Evolutionary conservation across 1,140 invertebrate genomes (phyloP), one percentile per base, ranked within the genome.

Genomic region (Pinna nobilis): DNA sequence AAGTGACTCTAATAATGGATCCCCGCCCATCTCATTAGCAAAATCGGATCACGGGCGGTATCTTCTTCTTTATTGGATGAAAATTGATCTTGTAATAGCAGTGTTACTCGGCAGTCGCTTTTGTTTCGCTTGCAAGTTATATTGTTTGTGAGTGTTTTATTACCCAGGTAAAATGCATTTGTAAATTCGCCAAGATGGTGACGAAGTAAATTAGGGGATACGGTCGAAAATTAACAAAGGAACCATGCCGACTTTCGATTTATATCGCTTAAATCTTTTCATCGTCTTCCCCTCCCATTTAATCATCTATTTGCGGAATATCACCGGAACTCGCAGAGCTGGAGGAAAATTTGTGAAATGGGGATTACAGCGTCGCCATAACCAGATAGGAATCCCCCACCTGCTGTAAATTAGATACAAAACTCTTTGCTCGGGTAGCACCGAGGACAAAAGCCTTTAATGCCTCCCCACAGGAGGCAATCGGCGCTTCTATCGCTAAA

Each of bases 201-300:
- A 57, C 32, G 68, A 33, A 47, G 47, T 39, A 70, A 63, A 70
- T 70, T 70, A 70, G 68, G 68, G 68, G 47, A 60, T 60, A 70
- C 53, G 57, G 49, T 41, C 37, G 57, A 70, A 70, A 70, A 70
- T 23, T 61, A 44, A 57, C 51, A 57, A 57, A 69, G 55, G 35
- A 41, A 55, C 59, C 51, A 51, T 33, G 60, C 66, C 65, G 35
- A 20, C 49, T n/a, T 11, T 51, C 60, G 49, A 71, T 64, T 61
- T 65, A 63, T 51, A 49, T 63, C 37, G 41, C 50, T 71, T 71
- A 69, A 69, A 69, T 69, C 37, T 57, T 37, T 69, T 69, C 59
- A 59, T 59, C 44, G 20, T 32, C 23, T 35, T 37, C 66, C 47
- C 51, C 66, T 69, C 66, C 66, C 66, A 33, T 37, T 59, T 69